These are phyloP conservation scores for Anomalospiza imberbis DNA, from an alignment of 2,797 vertebrate species.

Conservation along the genomic window DNA sequence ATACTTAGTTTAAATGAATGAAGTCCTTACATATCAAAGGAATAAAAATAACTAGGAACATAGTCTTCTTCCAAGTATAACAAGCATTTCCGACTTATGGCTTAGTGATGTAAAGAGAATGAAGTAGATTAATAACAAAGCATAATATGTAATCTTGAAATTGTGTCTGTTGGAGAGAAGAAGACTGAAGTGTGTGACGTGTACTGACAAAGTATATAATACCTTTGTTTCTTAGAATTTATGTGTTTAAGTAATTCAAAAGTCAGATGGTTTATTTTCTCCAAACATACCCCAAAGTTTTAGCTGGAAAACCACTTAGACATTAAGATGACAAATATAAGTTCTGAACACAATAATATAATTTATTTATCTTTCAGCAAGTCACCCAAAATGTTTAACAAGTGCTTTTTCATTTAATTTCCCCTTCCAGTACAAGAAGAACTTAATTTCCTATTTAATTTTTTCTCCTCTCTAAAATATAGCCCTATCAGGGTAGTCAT, in stretches of 20 bases:
- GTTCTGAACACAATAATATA: slow-evolving; percentile 40
- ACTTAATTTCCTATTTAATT: slow-evolving; percentile 54
- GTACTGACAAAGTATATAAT: background rate
- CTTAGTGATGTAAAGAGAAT: slow-evolving; percentile 62
- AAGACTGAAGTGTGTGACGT: background rate
- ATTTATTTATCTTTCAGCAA: slow-evolving; percentile 53
- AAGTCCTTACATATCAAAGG: slow-evolving; percentile 51
- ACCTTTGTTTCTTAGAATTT: slow-evolving; percentile 18
- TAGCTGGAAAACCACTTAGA: slow-evolving; percentile 27
- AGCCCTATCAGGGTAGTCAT: background rate
- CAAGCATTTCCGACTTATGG: slow-evolving; percentile 45
- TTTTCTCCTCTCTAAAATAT: slow-evolving; percentile 28
- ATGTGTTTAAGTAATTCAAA: slow-evolving; percentile 8
- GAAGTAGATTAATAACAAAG: slow-evolving; percentile 55
- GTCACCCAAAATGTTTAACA: slow-evolving; percentile 42
- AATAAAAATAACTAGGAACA: slow-evolving; percentile 60
- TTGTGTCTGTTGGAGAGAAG: slow-evolving; percentile 33
- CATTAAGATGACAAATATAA: slow-evolving; percentile 34
- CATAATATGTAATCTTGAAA: slow-evolving; percentile 46
- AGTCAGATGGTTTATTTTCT: slow-evolving; percentile 28
- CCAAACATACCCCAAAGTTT: slow-evolving; percentile 17
- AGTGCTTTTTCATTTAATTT: slow-evolving; percentile 51
- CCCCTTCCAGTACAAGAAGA: slow-evolving; percentile 45
- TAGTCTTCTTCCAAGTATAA: slow-evolving; percentile 61
- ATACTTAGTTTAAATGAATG: slow-evolving; percentile 50